A percentile compares a stretch with the other conserved stretches of the same genome.
These are phyloP conservation scores for Zelostemma sp. DNA, from an alignment of 1,140 invertebrate species.

Conservation along the genomic window DNA sequence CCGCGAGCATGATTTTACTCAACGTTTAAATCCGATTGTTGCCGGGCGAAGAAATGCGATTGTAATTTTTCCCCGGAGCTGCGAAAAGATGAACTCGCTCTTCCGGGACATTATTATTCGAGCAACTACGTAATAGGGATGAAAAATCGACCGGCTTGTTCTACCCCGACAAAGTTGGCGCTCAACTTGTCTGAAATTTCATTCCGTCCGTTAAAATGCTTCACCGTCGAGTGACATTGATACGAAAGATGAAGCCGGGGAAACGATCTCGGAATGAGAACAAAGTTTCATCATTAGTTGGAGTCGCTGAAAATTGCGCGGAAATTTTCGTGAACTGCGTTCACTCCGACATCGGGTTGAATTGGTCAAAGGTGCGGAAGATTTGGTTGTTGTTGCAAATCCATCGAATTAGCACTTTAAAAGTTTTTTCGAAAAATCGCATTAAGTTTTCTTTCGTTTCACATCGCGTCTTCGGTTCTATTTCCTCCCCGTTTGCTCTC, in stretches of 20 bases:
- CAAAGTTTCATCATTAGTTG: conserved; percentile 27
- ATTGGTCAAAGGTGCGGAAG: too few relatives aligned
- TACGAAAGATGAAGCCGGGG: conserved; percentile 15
- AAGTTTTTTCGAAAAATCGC: background rate
- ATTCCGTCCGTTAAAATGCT: conserved; percentile 51
- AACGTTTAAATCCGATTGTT: background rate
- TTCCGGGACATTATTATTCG: conserved; percentile 44
- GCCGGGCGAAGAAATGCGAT: too few relatives aligned
- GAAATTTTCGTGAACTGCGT: background rate
- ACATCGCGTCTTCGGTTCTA: background rate
- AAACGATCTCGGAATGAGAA: conserved; percentile 30
- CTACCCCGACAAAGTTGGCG: conserved; percentile 50
- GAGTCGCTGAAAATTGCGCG: conserved; percentile 34
- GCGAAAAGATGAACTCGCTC: conserved; percentile 29
- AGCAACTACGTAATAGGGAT: conserved; percentile 54
- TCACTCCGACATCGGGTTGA: background rate
- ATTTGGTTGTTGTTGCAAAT: too few relatives aligned
- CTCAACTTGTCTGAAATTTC: conserved; percentile 53
- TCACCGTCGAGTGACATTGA: conserved; percentile 32
- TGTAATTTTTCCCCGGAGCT: conserved; percentile 14
- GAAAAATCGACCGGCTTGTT: conserved; percentile 62
- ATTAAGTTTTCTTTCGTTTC: background rate
- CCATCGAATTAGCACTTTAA: too few relatives aligned
- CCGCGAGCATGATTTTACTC: background rate
- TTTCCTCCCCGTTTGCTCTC: background rate